phyloP scores from a whole-genome alignment of 1,140 invertebrate genomes.

The Aphelinus atriplicis region DNA sequence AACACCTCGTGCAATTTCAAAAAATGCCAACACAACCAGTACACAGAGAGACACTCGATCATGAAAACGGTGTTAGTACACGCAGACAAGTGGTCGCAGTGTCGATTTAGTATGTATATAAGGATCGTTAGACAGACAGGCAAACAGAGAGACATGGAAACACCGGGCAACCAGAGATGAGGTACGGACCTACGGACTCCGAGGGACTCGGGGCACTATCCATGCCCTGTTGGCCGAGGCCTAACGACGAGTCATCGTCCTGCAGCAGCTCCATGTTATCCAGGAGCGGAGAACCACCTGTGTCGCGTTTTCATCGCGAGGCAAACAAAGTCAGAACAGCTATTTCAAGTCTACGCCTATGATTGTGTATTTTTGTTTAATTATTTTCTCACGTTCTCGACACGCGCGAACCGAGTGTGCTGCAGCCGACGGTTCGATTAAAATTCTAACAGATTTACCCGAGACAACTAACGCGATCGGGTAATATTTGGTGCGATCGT shows the following conservation, averaged over 20 bases:
- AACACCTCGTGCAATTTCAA: no score
- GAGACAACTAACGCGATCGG: no score
- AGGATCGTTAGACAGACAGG: slow-evolving; percentile 30
- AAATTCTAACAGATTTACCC: no score
- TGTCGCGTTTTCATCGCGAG: slow-evolving; percentile 31
- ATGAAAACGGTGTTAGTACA: slow-evolving; percentile 2
- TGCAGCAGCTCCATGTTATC: slow-evolving; percentile 66
- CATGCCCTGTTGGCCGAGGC: slow-evolving; percentile 63
- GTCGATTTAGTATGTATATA: no score
- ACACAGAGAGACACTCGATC: neutral
- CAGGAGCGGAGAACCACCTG: slow-evolving; percentile 65
- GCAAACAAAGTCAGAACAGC: no score
- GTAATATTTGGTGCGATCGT: no score
- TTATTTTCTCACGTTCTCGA: no score
- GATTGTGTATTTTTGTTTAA: no score
- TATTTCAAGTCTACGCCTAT: no score
- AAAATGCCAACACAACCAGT: neutral
- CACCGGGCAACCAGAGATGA: slow-evolving; percentile 48
- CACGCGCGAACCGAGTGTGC: no score
- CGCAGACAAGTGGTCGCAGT: neutral
- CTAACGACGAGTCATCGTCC: slow-evolving; percentile 65
- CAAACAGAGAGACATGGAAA: slow-evolving; percentile 34
- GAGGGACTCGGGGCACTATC: slow-evolving; percentile 61
- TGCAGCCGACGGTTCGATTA: no score
- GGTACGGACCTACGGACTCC: slow-evolving; percentile 64